Evolutionary conservation across 2,888 invertebrate genomes (phyloP), one percentile per base, ranked within the genome.

Genomic region (Melanchra persicariae): DNA sequence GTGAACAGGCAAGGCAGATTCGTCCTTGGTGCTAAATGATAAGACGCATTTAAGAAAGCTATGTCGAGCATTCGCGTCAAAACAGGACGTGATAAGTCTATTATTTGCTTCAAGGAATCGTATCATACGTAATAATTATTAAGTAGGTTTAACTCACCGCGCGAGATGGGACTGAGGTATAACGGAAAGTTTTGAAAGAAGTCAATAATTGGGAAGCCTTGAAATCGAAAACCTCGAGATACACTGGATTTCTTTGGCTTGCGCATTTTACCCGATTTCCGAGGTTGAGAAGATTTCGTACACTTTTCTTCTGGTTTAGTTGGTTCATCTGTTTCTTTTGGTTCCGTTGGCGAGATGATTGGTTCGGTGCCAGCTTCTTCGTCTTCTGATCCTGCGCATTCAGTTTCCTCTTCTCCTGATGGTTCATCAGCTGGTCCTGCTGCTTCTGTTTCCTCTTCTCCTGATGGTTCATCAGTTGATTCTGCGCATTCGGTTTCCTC

Each of bases 71-170:
- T 15, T 40, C 15, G 40, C 40, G 40, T 40, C 40, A 15, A 40
- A 40, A 12, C 15, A 15, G 4, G 15, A 40, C 40, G 12, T 40
- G 0, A 12, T 37, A 9, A 37, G 10, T 40, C 9, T 40, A 40
- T 40, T 40, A 40, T 5, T 15, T 5, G 15, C 4, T 40, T 40
- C 5, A 40, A 40, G 5, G 15, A 40, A 40, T 15, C 5, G 40
- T 40, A 5, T 15, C 15, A 40, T 17, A 19, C 19, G 3, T 43
- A 8, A 19, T 17, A 8, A 7, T 19, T 19, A 45, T 7, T 19
- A 19, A 45, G 19, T 19, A 19, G 19, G 8, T n/a, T 26, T n/a
- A 30, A 55, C 72, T 72, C 34, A 72, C 74, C 55, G 24, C 3
- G 1, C 15, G 59, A 45, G 22, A 72, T 72, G 0, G 8, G 26